phyloP scores from a whole-genome alignment of 1,140 invertebrate genomes.

The Copidosoma floridanum region DNA sequence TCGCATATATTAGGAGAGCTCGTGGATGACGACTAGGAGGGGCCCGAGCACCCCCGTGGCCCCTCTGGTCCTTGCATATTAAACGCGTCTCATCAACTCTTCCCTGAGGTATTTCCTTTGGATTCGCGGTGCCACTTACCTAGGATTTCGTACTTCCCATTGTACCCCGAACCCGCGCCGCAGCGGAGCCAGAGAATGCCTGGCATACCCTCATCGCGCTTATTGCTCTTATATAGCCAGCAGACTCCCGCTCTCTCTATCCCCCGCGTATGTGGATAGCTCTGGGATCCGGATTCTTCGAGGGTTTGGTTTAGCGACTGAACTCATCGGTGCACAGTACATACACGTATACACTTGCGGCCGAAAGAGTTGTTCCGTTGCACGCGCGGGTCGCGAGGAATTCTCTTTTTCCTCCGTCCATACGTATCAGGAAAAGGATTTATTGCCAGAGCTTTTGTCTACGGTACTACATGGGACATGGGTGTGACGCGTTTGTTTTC shows the following conservation, averaged over 20 bases:
- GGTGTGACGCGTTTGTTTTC: too few relatives aligned
- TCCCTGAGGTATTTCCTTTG: slow-evolving; percentile 29
- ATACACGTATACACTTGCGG: too few relatives aligned
- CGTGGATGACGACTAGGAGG: slow-evolving; percentile 20
- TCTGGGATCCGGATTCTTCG: neutral
- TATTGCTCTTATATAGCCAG: too few relatives aligned
- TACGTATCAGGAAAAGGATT: too few relatives aligned
- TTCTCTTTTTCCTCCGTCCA: too few relatives aligned
- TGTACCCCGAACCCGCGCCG: slow-evolving; percentile 27
- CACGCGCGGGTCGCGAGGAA: too few relatives aligned
- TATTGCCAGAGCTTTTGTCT: too few relatives aligned
- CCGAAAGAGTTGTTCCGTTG: too few relatives aligned
- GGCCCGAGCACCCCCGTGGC: too few relatives aligned
- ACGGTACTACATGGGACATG: too few relatives aligned
- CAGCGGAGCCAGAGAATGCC: slow-evolving; percentile 1
- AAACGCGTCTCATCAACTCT: slow-evolving; percentile 33
- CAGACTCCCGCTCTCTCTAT: neutral
- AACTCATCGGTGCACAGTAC: neutral
- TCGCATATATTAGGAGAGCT: slow-evolving; percentile 43
- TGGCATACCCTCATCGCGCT: neutral
- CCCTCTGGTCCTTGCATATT: slow-evolving; percentile 39
- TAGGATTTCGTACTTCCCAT: slow-evolving; percentile 40
- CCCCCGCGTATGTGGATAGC: neutral
- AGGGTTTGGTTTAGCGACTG: neutral
- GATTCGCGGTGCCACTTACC: slow-evolving; percentile 38